Conservation (phyloP, 30 jellyfish, hydroid and myxozoan species). For the Pseudorhiza aurosa region DNA sequence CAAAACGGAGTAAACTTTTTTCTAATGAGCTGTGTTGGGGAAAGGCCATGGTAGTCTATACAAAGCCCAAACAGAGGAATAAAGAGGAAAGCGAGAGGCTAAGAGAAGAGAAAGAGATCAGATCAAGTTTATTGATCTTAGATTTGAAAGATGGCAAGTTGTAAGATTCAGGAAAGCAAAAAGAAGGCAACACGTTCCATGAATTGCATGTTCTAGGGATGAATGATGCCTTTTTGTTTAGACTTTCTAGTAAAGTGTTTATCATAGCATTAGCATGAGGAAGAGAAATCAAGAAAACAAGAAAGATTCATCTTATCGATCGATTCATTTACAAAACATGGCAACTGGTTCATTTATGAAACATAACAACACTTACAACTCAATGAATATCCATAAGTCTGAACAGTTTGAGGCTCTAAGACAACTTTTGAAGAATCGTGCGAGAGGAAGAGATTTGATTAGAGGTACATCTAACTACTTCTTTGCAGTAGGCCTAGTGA, state of each 20-base stretch:
- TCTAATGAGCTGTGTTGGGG: too few species aligned
- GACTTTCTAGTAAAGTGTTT: slow-evolving; percentile 25
- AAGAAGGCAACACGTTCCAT: too few species aligned
- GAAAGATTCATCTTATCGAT: slow-evolving; percentile 1
- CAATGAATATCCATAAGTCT: slow-evolving; percentile 12
- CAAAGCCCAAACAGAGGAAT: too few species aligned
- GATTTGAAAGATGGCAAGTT: too few species aligned
- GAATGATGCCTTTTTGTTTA: too few species aligned
- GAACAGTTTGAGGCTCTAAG: slow-evolving; percentile 15
- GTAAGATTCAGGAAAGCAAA: too few species aligned
- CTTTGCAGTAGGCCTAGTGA: slow-evolving; percentile 34
- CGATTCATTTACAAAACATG: slow-evolving; percentile 20
- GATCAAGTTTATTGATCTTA: too few species aligned
- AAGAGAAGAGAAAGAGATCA: too few species aligned
- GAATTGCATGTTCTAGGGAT: too few species aligned
- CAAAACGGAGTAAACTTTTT: too few species aligned
- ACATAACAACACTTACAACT: neutral
- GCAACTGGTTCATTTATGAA: slow-evolving; percentile 28
- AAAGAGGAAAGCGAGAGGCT: too few species aligned
- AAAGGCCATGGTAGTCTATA: too few species aligned
- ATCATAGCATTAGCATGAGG: neutral
- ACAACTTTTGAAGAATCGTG: slow-evolving; percentile 6
- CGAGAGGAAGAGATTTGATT: slow-evolving; percentile 19
- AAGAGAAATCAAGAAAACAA: slow-evolving; percentile 27
- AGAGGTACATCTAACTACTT: slow-evolving; percentile 31